Percentiles rank a stretch among this genome's conserved stretches.
Evolutionary conservation across 2,113 vertebrate species (phyloP).

Genomic region (Nipponia nippon): DNA sequence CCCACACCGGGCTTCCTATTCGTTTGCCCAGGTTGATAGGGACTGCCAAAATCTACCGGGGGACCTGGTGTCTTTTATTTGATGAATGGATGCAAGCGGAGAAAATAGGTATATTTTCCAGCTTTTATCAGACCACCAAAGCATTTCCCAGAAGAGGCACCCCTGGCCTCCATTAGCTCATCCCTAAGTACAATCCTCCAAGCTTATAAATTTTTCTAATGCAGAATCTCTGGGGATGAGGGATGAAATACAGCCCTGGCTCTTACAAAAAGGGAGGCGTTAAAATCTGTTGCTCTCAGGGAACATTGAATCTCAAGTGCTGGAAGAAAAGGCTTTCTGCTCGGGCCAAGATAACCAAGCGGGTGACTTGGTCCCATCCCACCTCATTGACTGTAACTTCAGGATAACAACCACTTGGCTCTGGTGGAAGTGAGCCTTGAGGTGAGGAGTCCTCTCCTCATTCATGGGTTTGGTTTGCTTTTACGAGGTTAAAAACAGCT

Average conservation of each 20-base stretch:
- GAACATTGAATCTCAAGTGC: not conserved
- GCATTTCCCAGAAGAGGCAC: conserved; percentile 39
- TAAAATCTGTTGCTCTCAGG: not conserved
- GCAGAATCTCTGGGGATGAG: conserved; percentile 10
- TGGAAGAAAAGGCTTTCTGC: not conserved
- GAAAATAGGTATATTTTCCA: not conserved
- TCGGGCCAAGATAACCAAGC: not conserved
- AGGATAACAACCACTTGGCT: not conserved
- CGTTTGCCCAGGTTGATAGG: not conserved
- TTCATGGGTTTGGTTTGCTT: not conserved
- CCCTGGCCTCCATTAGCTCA: conserved; percentile 52
- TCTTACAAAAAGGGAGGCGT: not conserved
- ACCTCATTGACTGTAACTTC: not conserved
- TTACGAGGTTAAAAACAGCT: not conserved
- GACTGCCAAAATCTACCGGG: not conserved
- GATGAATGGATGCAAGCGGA: not conserved
- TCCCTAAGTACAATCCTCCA: not conserved
- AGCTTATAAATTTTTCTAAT: conserved; percentile 37
- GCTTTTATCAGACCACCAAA: conserved; percentile 28
- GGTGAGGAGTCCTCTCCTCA: not conserved
- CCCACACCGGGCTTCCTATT: not conserved
- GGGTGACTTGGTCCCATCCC: not conserved
- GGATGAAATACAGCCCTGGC: not conserved
- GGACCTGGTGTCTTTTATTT: not conserved
- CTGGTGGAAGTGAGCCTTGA: not conserved